Evolutionary conservation across 2,797 vertebrate species (phyloP).

Genomic region (Hemitrygon akajei): DNA sequence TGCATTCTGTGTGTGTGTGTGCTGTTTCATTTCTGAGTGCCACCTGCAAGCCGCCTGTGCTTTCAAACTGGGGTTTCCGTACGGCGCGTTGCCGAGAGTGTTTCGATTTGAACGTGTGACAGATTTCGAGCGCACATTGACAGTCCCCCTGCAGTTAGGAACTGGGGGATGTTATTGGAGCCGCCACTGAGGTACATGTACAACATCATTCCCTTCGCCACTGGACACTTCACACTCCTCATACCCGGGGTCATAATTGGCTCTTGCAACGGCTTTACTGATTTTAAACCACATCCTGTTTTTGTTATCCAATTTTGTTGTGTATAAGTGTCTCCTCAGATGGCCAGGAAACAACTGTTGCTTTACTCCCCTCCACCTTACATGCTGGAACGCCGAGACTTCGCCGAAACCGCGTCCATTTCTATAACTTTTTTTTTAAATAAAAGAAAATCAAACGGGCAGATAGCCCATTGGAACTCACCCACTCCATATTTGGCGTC

Average conservation of each 20-base stretch:
- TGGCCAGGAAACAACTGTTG: slow-evolving; percentile 6
- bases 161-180: background rate
- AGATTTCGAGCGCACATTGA: background rate
- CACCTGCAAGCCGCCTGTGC: background rate
- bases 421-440: background rate
- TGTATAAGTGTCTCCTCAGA: background rate
- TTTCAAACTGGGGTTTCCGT: background rate
- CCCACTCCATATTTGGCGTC: slow-evolving; percentile 21
- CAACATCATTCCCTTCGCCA: background rate
- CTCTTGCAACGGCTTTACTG: background rate
- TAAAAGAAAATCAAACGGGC: background rate
- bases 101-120: background rate
- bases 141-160: background rate
- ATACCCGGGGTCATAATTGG: background rate
- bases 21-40: too few relatives aligned
- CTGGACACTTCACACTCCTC: background rate
- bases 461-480: background rate
- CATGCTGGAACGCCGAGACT: background rate
- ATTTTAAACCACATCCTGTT: slow-evolving; percentile 24
- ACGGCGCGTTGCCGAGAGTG: background rate
- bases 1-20: too few relatives aligned
- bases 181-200: background rate
- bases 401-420: background rate
- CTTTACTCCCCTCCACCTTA: background rate
- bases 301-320: background rate